phyloP scores from a whole-genome alignment of 1,140 invertebrate species.

The Stratiolaelaps scimitus region DNA sequence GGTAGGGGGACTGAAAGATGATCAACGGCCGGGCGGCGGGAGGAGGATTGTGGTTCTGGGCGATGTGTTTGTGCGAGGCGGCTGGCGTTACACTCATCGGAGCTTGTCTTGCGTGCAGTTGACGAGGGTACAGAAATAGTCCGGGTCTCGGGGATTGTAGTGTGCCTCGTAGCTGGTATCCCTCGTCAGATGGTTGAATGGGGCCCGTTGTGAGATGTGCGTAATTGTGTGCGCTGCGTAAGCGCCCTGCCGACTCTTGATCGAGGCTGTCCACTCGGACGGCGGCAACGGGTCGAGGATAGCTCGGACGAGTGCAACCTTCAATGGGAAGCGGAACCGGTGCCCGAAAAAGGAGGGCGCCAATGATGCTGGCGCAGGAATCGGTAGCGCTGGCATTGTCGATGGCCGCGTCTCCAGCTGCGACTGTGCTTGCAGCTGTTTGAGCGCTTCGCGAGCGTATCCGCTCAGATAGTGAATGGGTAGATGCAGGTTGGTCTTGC shows the following conservation, averaged over 20 bases:
- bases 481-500: conserved; percentile 22
- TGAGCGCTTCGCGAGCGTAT: conserved; percentile 27
- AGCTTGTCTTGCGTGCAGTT: conserved; percentile 28
- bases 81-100: conserved; percentile 24
- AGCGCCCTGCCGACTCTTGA: conserved; percentile 26
- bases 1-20: no score
- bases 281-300: conserved; percentile 22
- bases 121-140: conserved; percentile 25
- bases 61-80: no score
- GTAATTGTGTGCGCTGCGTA: conserved; percentile 26
- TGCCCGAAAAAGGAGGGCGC: neutral
- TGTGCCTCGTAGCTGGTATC: conserved; percentile 24
- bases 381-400: no score
- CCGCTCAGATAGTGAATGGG: conserved; percentile 26
- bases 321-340: conserved; percentile 25
- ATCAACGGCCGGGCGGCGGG: no score
- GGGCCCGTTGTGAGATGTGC: conserved; percentile 25
- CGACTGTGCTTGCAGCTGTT: neutral
- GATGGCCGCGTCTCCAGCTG: neutral
- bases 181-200: conserved; percentile 20
- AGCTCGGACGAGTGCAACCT: conserved; percentile 28
- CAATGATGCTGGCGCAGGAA: no score
- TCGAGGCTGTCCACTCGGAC: conserved; percentile 22
- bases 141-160: conserved; percentile 24
- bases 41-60: no score